These are phyloP conservation scores for Dolichallabes microphthalmus DNA, from an alignment of 2,113 vertebrate species.

Conservation along the genomic window DNA sequence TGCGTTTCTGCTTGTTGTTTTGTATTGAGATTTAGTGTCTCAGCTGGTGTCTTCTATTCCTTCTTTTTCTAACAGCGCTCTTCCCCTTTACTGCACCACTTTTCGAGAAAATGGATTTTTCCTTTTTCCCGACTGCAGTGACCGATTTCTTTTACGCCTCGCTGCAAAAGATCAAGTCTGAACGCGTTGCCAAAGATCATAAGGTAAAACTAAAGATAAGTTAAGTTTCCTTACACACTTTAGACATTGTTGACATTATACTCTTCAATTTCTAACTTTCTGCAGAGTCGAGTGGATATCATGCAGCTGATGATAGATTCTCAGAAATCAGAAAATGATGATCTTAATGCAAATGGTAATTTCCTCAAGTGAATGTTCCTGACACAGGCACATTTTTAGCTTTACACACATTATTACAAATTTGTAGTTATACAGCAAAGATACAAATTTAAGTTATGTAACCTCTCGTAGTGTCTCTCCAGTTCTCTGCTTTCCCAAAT, in stretches of 20 bases:
- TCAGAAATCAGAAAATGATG: constrained; percentile 58
- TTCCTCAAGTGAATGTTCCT: background rate
- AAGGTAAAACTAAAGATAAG: constrained; percentile 41
- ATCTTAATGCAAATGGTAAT: background rate
- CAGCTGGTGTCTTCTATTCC: background rate
- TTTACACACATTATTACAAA: too few relatives aligned
- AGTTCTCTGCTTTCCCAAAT: too few relatives aligned
- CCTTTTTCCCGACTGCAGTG: constrained; percentile 56
- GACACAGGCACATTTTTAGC: background rate
- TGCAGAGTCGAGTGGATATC: constrained; percentile 80
- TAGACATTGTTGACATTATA: background rate
- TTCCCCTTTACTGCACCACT: constrained; percentile 58
- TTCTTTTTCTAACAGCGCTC: constrained; percentile 51
- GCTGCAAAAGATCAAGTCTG: constrained; percentile 59
- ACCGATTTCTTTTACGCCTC: constrained; percentile 59
- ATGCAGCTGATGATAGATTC: constrained; percentile 84
- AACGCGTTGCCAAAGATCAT: constrained; percentile 43
- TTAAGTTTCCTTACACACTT: background rate
- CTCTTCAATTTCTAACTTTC: background rate
- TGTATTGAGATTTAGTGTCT: too few relatives aligned
- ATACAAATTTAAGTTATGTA: too few relatives aligned
- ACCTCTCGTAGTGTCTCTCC: too few relatives aligned
- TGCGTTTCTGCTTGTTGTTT: background rate
- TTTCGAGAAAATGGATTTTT: constrained; percentile 55
- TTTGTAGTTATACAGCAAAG: too few relatives aligned